phyloP scores from a whole-genome alignment of 2,113 vertebrate genomes.

The Marcusenius ussheri region DNA sequence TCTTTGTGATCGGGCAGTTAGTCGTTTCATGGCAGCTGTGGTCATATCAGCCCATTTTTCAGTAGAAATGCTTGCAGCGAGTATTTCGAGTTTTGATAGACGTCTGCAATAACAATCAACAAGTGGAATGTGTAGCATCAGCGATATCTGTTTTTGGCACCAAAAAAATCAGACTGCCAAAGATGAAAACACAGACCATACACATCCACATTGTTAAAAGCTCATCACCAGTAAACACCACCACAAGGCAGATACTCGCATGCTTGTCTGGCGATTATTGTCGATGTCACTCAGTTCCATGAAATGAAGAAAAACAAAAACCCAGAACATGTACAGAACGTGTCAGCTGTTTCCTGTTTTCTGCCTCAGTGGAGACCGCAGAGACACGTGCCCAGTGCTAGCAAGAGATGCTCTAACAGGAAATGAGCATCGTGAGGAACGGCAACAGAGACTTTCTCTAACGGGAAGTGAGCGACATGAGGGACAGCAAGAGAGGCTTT shows the following conservation, averaged over 20 bases:
- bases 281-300: background rate
- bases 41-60: background rate
- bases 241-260: background rate
- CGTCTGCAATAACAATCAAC: background rate
- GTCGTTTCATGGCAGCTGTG: background rate
- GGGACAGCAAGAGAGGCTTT: background rate
- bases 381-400: background rate
- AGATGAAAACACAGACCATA: background rate
- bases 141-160: background rate
- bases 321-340: constrained; percentile 11
- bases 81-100: background rate
- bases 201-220: constrained; percentile 1
- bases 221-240: constrained; percentile 5
- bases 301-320: constrained; percentile 22
- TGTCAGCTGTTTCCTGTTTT: constrained; percentile 71
- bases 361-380: constrained; percentile 34
- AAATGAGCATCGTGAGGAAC: background rate
- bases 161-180: background rate
- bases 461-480: background rate
- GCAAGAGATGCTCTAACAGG: background rate
- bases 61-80: background rate
- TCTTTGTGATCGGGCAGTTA: background rate
- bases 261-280: background rate
- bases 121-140: background rate
- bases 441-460: background rate